Evolutionary conservation across 2,113 vertebrate species (phyloP).

Genomic region (Forbesichthys papilliferus): DNA sequence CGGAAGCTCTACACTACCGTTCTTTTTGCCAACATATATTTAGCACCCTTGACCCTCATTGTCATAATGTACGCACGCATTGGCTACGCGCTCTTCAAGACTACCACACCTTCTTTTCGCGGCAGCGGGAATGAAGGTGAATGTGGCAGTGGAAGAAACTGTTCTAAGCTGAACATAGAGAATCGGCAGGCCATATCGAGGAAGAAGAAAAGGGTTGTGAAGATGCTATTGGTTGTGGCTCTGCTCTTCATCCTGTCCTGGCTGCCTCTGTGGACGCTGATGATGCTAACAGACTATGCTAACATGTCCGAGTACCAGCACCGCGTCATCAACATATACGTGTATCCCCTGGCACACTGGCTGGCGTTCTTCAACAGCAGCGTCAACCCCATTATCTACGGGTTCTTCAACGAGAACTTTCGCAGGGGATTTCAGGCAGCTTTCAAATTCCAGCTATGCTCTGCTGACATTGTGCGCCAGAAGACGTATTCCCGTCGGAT

Average conservation of each 20-base stretch:
- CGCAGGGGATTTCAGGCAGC: constrained; percentile 82
- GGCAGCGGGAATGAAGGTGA: constrained; percentile 18
- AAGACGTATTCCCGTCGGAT: constrained; percentile 64
- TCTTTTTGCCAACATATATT: constrained; percentile 90
- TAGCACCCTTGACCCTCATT: constrained; percentile 85
- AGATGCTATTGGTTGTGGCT: constrained; percentile 86
- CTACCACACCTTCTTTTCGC: constrained; percentile 25
- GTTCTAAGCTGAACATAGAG: constrained; percentile 53
- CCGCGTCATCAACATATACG: constrained; percentile 84
- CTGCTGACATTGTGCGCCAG: constrained; percentile 30
- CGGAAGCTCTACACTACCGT: constrained; percentile 90
- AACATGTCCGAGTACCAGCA: constrained; percentile 77
- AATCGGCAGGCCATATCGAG: constrained; percentile 65
- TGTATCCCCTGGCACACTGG: constrained; percentile 92
- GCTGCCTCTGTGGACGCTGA: constrained; percentile 91
- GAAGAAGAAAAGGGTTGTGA: constrained; percentile 85
- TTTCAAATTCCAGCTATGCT: constrained; percentile 83
- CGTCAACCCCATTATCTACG: constrained; percentile 89
- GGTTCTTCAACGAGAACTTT: constrained; percentile 91
- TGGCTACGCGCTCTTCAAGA: constrained; percentile 80
- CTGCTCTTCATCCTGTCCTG: constrained; percentile 89
- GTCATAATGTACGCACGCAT: constrained; percentile 86
- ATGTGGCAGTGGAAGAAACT: constrained; percentile 22
- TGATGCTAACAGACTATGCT: constrained; percentile 91
- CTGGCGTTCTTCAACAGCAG: constrained; percentile 93